These are phyloP conservation scores for Suncus etruscus DNA, from an alignment of 2,113 vertebrate species.

Conservation along the genomic window DNA sequence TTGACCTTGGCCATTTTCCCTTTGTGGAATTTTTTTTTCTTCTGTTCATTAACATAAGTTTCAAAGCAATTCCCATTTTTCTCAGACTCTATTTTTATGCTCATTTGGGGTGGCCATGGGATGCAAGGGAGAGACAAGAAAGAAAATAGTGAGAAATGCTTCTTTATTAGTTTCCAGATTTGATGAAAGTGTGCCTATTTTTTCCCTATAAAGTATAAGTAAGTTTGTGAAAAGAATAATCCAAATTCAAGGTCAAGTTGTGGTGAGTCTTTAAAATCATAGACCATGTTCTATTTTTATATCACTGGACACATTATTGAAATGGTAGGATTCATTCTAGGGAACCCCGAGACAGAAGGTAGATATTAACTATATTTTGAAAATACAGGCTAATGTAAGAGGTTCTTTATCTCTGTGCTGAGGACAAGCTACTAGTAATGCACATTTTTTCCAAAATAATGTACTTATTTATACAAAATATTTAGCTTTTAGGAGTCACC, in stretches of 20 bases:
- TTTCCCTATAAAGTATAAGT: not conserved
- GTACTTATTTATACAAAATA: accelerated
- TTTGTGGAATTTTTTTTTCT: no score
- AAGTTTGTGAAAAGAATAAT: not conserved
- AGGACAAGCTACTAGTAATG: not conserved
- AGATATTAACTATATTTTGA: not conserved
- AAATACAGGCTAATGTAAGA: not conserved
- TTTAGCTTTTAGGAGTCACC: not conserved
- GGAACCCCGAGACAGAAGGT: not conserved
- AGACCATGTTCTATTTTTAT: no score
- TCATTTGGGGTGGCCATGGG: not conserved
- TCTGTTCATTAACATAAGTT: no score
- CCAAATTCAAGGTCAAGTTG: not conserved
- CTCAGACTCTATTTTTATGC: no score
- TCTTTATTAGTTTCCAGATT: not conserved
- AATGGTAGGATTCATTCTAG: not conserved
- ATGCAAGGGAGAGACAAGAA: not conserved
- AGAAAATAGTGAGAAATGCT: accelerated
- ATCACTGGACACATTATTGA: no score
- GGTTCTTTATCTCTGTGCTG: not conserved
- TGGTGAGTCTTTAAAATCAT: no score
- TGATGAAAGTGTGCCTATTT: not conserved
- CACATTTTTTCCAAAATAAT: not conserved
- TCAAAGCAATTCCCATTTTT: no score
- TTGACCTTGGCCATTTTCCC: no score